Base-by-base conservation (phyloP, 2,113 vertebrate genomes). In the Geococcyx californianus region DNA sequence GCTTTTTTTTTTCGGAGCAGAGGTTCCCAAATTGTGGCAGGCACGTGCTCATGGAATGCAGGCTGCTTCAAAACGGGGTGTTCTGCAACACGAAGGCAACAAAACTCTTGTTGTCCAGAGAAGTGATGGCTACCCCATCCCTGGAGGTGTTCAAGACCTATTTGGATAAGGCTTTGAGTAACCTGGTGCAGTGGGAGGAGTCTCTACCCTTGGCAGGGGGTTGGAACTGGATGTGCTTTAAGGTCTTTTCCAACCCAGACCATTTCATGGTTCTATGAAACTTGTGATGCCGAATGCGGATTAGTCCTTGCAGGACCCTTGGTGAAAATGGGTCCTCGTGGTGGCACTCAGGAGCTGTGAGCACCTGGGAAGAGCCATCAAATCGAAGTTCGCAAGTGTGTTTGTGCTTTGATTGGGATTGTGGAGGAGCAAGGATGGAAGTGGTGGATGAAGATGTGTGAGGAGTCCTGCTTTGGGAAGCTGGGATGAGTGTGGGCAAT, bases 11-110 rank as follows among this genome's bases (percentile, higher is more conserved):
- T 90, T 42, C 3, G 11, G 38, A 87, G 59, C 49, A 54, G 31
- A 51, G 66, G 49, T 87, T 87, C 62, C 84, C 73, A 34, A 54
- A 59, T 21, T 5, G 16, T 34, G 67, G 28, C 10, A 5, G 6
- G 38, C 3, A 2, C 9, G 14, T 1, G 2, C 62, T 44, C 0
- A 1, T 24, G 51, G 56, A 18, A 9, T 6, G 13, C 31, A 23
- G 20, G 4, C 55, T 52, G 3, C 86, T 69, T 69, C 44, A 3
- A 16, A 67, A n/a, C 0, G 4, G 42, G 24, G 28, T 11, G 1
- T 78, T 73, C 56, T 11, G 55, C 0, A 9, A 17, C 1, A 1
- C 5, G 34, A 81, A 29, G 66, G 59, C 18, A 8, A 49, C 21
- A 24, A 49, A 23, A 49, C 47, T 49, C 47, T 49, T 49, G 23